Base-by-base conservation (phyloP, 2,888 invertebrate species). In the Mechanitis mazaeus region DNA sequence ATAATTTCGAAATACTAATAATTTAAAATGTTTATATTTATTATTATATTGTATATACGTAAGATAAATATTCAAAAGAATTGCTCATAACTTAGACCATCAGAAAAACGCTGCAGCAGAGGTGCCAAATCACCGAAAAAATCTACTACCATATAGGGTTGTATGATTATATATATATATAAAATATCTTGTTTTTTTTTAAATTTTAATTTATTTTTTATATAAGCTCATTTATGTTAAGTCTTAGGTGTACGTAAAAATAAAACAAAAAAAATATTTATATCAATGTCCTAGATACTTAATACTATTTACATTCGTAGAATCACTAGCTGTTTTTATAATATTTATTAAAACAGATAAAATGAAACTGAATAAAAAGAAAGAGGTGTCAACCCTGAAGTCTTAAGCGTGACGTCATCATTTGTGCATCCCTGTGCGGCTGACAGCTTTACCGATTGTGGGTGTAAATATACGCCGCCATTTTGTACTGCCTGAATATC, bases 121-220 rank as follows among this genome's bases (percentile, higher is more conserved):
- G 64, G 57, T 69, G 68, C 69, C 68, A 69, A 69, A 68, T 68
- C 65, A 62, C 67, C 67, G 61, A 66, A 69, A 69, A 66, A 68
- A 63, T 62, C 56, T 33, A 35, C 61, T 33, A 28, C 57, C 56
- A 50, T 11, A n/a, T 58, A 69, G 69, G 69, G 69, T 55, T 68
- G 63, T 2, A 61, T 33, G 9, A 3, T 3, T 12, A 6, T 31
- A 31, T 7, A 50, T 50, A 50, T 47, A 47, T n/a, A 7, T 47
- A 31, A 4, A 12, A 31, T 31, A 31, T 50, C 9, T 9, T 31
- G 7, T 9, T 7, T 50, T 31, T 31, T 50, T 9, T 9, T 50
- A 0, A 31, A 31, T 31, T 50, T 6, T 9, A 9, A 9, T 9
- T 50, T 1, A 31, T 50, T 31, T 50, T 6, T 9, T 9, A 9